phyloP scores from a whole-genome alignment of 1,140 invertebrate genomes.

The Drosophila oshimai region DNA sequence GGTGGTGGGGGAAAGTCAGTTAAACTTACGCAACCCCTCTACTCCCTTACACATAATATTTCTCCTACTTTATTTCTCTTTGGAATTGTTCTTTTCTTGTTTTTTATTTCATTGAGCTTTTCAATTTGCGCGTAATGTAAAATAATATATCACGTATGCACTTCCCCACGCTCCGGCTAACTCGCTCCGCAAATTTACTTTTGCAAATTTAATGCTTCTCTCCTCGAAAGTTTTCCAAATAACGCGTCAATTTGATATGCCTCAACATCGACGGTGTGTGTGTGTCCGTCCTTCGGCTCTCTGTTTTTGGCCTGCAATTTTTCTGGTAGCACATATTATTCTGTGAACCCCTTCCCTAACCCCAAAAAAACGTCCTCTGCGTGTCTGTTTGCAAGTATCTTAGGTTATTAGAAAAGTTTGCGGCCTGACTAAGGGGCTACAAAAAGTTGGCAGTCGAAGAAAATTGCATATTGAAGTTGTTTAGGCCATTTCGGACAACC shows the following conservation, averaged over 20 bases:
- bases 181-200: conserved; percentile 43
- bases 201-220: conserved; percentile 51
- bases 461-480: conserved; percentile 47
- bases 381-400: conserved; percentile 57
- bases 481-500: conserved; percentile 38
- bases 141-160: conserved; percentile 69
- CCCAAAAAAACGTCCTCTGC: not conserved
- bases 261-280: conserved; percentile 36
- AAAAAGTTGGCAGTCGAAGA: conserved; percentile 39
- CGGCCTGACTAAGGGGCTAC: conserved; percentile 11
- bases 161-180: not conserved
- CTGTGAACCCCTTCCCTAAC: not conserved
- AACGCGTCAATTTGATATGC: conserved; percentile 69
- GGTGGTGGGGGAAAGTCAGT: not conserved
- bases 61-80: conserved; percentile 3
- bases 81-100: conserved; percentile 11
- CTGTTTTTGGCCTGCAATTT: not conserved
- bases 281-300: not conserved
- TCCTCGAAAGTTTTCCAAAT: conserved; percentile 45
- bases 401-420: conserved; percentile 71
- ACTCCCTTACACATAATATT: conserved; percentile 20
- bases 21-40: conserved; percentile 11
- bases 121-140: conserved; percentile 63
- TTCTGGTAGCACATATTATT: conserved; percentile 32
- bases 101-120: conserved; percentile 45